Base-by-base conservation (phyloP, 2,797 vertebrate genomes). In the Vireo griseus region DNA sequence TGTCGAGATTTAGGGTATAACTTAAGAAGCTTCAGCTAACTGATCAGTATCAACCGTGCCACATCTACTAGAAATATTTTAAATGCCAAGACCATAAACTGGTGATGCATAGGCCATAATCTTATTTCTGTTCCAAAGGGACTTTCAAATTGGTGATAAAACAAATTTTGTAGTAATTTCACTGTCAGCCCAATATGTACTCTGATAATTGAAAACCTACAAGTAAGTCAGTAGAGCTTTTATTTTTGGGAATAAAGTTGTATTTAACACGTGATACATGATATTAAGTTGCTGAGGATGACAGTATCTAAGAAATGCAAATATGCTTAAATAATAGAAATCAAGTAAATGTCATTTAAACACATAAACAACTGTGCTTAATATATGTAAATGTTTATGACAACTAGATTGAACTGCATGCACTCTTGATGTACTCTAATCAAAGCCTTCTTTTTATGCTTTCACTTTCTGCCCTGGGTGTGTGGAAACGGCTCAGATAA, bases 311-410 rank as follows among this genome's bases (percentile, higher is more conserved):
- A 65, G 18, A 48, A 68, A 79, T 19, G 3, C 2, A 84, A 84
- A 74, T 48, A 72, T 2, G 12, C 75, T 47, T 54, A 54, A 79
- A 39, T 65, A 79, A 33, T 15, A 48, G 6, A 33, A 73, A 45
- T 69, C 21, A 62, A 89, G 13, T 10, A 66, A 52, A 69, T 50
- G 5, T 6, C 81, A 74, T 72, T 68, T 72, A 52, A 90, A 68
- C 13, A 29, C 4, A 17, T 42, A 44, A 78, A n/a, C 42, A 65
- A 35, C 5, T 39, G 7, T 13, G 3, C 42, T 79, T 61, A 78
- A 39, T 45, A 50, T 16, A 37, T 2, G 3, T 4, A 3, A 39
- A 54, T 0, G 1, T 31, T 76, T 82, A 47, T 13, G 16, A 68
- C 17, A 87, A 69, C 7, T 17, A 73, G 31, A 35, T 33, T 40